Evolutionary conservation across 2,888 invertebrate genomes (phyloP), one percentile per base, ranked within the genome.

Genomic region (Holacanthella duospinosa): DNA sequence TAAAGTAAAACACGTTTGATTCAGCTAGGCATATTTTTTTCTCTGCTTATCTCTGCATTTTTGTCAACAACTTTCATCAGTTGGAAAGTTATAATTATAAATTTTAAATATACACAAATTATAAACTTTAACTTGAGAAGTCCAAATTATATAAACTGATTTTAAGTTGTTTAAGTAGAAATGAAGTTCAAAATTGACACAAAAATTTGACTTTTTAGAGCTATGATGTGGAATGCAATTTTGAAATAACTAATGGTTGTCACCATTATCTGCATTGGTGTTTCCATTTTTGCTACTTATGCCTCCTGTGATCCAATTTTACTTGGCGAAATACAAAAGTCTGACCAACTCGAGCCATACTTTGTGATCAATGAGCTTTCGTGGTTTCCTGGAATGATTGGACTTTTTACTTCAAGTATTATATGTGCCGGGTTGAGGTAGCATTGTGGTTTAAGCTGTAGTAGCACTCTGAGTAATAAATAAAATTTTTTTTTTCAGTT

Each of bases 351-450:
- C 19, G 64, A 69, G 12, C 69, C 71, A 12, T 59, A 69, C 55
- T 71, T 69, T 62, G 68, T 71, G 0, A 64, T 67, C 16, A 29
- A 64, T 6, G 68, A 71, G 48, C 43, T 71, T 6, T 29, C 63
- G 0, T 63, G 64, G 36, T 61, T 71, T 26, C 72, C 72, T 9
- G 61, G 60, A 53, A 60, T 71, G 65, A 65, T 71, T 64, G 71
- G 71, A 19, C 60, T 69, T 29, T 71, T 72, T 59, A 64, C 65
- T 0, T 66, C 71, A 0, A 68, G 69, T 24, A 53, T 72, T n/a
- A 69, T 72, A 28, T 67, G 68, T 58, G 72, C 71, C 2, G 68
- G 68, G 12, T 44, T 72, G 9, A 72, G 71, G 71, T 72, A 59
- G 28, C 16, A 6, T 36, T 36, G 16, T 36, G 16, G 36, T 6